Base-by-base conservation (phyloP, 2,113 vertebrate genomes). In the Bambusicola thoracicus region DNA sequence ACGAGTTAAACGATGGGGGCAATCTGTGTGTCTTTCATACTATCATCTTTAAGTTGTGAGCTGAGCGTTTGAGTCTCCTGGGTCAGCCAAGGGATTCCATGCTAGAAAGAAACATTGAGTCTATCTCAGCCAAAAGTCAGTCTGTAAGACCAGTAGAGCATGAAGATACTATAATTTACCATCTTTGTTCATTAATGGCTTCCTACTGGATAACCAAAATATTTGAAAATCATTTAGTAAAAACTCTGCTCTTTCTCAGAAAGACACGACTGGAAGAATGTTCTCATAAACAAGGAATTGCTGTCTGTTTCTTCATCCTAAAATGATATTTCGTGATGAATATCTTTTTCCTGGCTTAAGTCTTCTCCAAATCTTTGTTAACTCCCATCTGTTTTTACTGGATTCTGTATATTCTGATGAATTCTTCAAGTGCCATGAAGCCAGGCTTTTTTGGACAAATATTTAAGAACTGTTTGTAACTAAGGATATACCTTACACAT, bases 371-470 rank as follows among this genome's bases (percentile, higher is more conserved):
- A 51, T 80, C 62, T 61, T 27, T 43, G 27, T 73, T 93, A 92
- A 81, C 32, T 74, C 32, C 76, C 63, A 32, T 88, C 90, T 93
- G 32, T 67, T 94, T 95, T 94, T 74, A 63, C 36, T 81, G 73
- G 55, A 84, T 89, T 90, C 32, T 40, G 19, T 58, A 24, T 74
- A 65, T 87, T 68, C 61, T 68, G 69, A 69, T 85, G 73, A 79
- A 75, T 63, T 92, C 92, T 96, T 59, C 44, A 34, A 49, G 84
- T 81, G 68, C 32, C 80, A 74, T 40, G 80, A 68, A 94, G 25
- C 58, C 30, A 76, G 40, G 67, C 32, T 92, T 95, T 93, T 79
- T 83, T 44, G 43, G 61, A 48, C 72, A 95, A 87, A 84, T 81
- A 89, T 81, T 76, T 86, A 67, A 93, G 89, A 88, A 51, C 62